Evolutionary conservation across 92 coral and sea anemone species (phyloP).

Genomic region (Parazoanthus darwini): DNA sequence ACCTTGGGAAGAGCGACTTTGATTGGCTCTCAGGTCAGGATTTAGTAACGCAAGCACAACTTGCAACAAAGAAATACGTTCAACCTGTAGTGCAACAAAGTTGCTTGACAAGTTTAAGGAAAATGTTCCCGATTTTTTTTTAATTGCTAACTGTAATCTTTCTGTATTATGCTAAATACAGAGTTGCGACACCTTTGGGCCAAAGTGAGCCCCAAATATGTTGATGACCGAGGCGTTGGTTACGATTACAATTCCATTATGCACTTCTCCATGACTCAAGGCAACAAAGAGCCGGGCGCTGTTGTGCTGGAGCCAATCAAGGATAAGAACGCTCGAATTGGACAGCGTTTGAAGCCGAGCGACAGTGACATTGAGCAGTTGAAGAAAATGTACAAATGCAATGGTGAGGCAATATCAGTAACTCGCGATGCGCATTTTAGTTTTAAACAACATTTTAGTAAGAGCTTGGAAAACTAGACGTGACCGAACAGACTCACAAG

Average conservation of each 20-base stretch:
- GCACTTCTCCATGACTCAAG: slow-evolving; percentile 22
- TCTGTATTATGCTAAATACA: neutral
- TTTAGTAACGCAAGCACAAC: no score
- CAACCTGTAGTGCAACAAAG: no score
- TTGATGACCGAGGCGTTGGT: slow-evolving; percentile 31
- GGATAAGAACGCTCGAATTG: slow-evolving; percentile 19
- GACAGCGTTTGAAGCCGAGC: slow-evolving; percentile 3
- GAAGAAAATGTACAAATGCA: slow-evolving; percentile 28
- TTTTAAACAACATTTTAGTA: no score
- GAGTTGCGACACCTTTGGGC: neutral
- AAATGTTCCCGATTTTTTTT: no score
- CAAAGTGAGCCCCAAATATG: neutral
- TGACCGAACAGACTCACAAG: no score
- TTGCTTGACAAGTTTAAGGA: no score
- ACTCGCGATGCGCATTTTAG: no score
- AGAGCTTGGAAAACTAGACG: no score
- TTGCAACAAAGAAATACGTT: no score
- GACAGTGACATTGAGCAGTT: slow-evolving; percentile 13
- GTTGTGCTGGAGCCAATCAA: slow-evolving; percentile 17
- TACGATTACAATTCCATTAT: slow-evolving; percentile 19
- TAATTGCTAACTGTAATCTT: no score
- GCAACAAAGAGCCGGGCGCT: slow-evolving; percentile 14
- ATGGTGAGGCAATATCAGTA: neutral
- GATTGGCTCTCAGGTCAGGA: no score
- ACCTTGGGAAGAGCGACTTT: no score